A percentile compares a stretch with the other conserved stretches of the same genome.
phyloP scores from a whole-genome alignment of 2,113 vertebrate genomes.

The Datnioides undecimradiatus region DNA sequence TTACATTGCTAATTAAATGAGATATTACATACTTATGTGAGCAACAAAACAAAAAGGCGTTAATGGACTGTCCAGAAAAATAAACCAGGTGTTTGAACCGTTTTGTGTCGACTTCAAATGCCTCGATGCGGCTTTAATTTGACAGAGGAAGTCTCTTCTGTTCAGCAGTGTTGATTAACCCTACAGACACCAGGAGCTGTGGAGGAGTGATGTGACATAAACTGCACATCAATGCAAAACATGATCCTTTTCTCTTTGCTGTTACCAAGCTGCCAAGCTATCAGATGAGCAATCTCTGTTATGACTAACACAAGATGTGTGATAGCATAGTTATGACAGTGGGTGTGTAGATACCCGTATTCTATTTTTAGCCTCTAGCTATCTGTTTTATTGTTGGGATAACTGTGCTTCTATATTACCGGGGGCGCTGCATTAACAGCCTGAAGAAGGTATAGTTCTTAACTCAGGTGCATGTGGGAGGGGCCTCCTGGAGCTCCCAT shows the following conservation, averaged over 20 bases:
- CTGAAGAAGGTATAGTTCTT: too few relatives aligned
- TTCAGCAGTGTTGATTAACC: conserved; percentile 31
- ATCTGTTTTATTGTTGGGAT: conserved; percentile 11
- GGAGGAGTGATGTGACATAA: conserved; percentile 46
- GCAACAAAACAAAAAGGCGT: conserved; percentile 77
- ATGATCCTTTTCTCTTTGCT: conserved; percentile 32
- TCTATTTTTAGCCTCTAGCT: conserved; percentile 10
- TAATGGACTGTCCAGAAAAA: conserved; percentile 65
- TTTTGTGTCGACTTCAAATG: conserved; percentile 30
- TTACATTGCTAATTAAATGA: conserved; percentile 84
- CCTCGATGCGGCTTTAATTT: conserved; percentile 61
- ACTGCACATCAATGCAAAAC: conserved; percentile 33
- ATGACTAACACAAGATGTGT: conserved; percentile 24
- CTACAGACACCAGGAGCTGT: conserved; percentile 7
- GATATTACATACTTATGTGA: conserved; percentile 80
- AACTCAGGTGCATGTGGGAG: too few relatives aligned
- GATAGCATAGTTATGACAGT: conserved; percentile 18
- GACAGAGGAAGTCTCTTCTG: conserved; percentile 32
- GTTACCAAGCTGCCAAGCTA: conserved; percentile 32
- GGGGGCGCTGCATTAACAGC: conserved; percentile 12
- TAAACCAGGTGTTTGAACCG: conserved; percentile 18
- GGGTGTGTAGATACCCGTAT: not conserved
- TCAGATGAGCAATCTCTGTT: conserved; percentile 11
- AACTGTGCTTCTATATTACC: not conserved
- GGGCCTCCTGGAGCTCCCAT: too few relatives aligned